These are phyloP conservation scores for Bubo scandiacus DNA, from an alignment of 2,113 vertebrate genomes.

Conservation along the genomic window DNA sequence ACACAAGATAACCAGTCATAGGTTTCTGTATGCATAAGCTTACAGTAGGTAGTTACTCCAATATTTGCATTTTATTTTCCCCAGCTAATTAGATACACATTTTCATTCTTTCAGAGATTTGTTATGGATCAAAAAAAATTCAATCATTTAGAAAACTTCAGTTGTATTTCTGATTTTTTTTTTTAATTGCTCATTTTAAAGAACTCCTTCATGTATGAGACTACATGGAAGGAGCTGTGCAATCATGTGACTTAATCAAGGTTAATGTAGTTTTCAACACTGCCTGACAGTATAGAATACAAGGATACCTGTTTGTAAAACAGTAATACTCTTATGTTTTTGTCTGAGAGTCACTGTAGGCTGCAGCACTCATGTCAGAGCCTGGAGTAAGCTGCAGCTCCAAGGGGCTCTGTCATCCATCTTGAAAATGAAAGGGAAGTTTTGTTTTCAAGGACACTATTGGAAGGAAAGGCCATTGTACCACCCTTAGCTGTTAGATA, in stretches of 20 bases:
- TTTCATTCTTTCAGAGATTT: neutral
- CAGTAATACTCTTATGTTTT: neutral
- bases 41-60: neutral
- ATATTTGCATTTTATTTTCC: neutral
- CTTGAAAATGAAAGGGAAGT: neutral
- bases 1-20: neutral
- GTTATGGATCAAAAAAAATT: neutral
- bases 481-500: neutral
- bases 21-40: neutral
- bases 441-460: neutral
- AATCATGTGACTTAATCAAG: neutral
- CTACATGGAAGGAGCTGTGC: neutral
- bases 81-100: neutral
- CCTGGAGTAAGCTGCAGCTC: neutral
- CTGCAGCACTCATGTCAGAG: neutral
- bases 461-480: neutral
- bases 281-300: neutral
- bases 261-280: neutral
- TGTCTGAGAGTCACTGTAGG: neutral
- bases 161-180: neutral
- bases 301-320: neutral
- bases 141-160: neutral
- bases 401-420: neutral
- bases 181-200: neutral
- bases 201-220: neutral